Conservation (phyloP, 2,888 invertebrate genomes). For the Rhingia rostrata region DNA sequence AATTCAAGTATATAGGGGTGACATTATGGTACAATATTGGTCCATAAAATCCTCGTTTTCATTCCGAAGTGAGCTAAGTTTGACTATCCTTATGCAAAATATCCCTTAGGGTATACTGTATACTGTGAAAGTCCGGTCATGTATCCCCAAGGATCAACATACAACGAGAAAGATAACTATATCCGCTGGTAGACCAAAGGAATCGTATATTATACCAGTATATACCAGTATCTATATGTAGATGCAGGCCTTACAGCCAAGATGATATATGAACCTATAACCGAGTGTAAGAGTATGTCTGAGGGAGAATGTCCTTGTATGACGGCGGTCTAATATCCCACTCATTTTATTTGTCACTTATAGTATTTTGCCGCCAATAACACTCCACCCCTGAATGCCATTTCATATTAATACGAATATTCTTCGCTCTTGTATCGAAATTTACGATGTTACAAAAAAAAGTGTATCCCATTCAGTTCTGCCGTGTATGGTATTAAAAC, state of each 20-base stretch:
- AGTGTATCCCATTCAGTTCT: slow-evolving; percentile 50
- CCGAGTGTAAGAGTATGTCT: slow-evolving; percentile 25
- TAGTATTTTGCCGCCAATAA: slow-evolving; percentile 52
- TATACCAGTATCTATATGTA: not conserved
- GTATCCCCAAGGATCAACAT: slow-evolving; percentile 29
- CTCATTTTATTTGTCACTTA: slow-evolving; percentile 66
- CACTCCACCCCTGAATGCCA: slow-evolving; percentile 7
- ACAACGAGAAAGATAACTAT: slow-evolving; percentile 1
- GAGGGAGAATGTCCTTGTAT: slow-evolving; percentile 32
- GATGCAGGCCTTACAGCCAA: slow-evolving; percentile 20
- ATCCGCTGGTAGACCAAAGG: not conserved
- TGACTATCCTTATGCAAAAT: slow-evolving; percentile 15
- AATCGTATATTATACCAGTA: not conserved
- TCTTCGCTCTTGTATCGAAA: slow-evolving; percentile 39
- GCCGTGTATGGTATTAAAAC: slow-evolving; percentile 56
- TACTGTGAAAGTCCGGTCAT: slow-evolving; percentile 15
- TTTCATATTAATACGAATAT: slow-evolving; percentile 33
- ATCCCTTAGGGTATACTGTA: slow-evolving; percentile 13
- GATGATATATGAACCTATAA: slow-evolving; percentile 32
- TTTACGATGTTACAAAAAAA: slow-evolving; percentile 68
- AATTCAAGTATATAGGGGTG: slow-evolving; percentile 31
- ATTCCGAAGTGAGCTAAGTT: slow-evolving; percentile 26
- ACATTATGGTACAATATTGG: slow-evolving; percentile 57
- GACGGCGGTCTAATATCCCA: slow-evolving; percentile 53
- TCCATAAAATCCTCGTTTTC: slow-evolving; percentile 59